Evolutionary conservation across 2,888 invertebrate species (phyloP).

Genomic region (Cabera pusaria): DNA sequence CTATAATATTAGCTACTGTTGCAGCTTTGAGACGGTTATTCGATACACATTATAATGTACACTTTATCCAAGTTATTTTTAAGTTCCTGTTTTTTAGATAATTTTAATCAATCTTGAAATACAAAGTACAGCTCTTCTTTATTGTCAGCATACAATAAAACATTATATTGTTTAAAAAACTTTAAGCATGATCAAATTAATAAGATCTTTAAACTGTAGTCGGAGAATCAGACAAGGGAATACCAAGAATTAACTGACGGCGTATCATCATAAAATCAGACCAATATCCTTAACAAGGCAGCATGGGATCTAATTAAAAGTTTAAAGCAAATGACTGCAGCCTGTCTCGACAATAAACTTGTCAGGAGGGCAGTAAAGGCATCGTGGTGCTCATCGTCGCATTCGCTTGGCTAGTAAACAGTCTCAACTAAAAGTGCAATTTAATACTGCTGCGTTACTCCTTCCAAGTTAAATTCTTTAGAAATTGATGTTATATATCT

Average conservation of each 20-base stretch:
- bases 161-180: too few species aligned
- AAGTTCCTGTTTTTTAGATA: not conserved
- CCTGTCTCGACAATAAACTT: constrained; percentile 58
- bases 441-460: too few species aligned
- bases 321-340: constrained; percentile 58
- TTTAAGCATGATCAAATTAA: constrained; percentile 14
- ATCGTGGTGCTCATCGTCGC: constrained; percentile 40
- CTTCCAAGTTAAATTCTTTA: too few species aligned
- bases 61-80: too few species aligned
- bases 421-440: constrained; percentile 17
- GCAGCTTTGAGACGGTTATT: too few species aligned
- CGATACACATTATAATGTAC: too few species aligned
- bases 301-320: constrained; percentile 67
- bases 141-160: too few species aligned
- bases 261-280: constrained; percentile 54
- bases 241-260: constrained; percentile 44
- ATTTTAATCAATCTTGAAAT: not conserved
- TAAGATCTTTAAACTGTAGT: constrained; percentile 20
- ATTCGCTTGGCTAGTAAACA: constrained; percentile 27
- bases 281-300: constrained; percentile 65
- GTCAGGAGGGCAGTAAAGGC: constrained; percentile 54
- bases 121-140: too few species aligned
- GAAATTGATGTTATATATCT: too few species aligned
- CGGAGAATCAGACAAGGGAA: constrained; percentile 39
- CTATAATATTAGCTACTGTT: too few species aligned